phyloP scores from a whole-genome alignment of 2,797 vertebrate genomes.

The Lerista edwardsae region DNA sequence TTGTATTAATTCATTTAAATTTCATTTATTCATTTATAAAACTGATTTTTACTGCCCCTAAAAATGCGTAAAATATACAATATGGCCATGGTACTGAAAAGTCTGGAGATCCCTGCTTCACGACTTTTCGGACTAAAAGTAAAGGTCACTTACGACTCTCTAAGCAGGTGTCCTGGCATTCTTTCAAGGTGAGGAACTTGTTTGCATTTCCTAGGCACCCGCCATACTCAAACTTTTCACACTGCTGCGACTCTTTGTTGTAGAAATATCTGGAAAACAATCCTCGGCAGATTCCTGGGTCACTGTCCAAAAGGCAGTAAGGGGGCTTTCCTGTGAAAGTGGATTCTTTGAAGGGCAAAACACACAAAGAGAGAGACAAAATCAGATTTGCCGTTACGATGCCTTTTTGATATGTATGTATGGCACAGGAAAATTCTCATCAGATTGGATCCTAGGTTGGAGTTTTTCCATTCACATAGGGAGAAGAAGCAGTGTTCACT shows the following conservation, averaged over 20 bases:
- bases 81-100: too few relatives aligned
- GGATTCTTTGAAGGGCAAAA: neutral
- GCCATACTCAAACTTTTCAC: slow-evolving; percentile 86
- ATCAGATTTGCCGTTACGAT: neutral
- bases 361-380: neutral
- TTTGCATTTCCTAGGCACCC: slow-evolving; percentile 93
- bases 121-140: neutral
- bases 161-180: slow-evolving; percentile 83
- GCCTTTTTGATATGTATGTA: neutral
- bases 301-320: slow-evolving; percentile 85
- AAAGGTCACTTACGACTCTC: slow-evolving; percentile 70
- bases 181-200: slow-evolving; percentile 84
- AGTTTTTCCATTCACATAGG: too few relatives aligned
- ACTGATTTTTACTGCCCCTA: too few relatives aligned
- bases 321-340: slow-evolving; percentile 72
- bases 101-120: too few relatives aligned
- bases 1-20: too few relatives aligned
- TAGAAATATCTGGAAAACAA: slow-evolving; percentile 86
- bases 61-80: too few relatives aligned
- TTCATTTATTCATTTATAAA: too few relatives aligned
- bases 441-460: too few relatives aligned
- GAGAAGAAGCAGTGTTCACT: too few relatives aligned
- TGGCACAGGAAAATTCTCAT: neutral
- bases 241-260: slow-evolving; percentile 77
- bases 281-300: slow-evolving; percentile 86